Percentiles rank a stretch among this genome's conserved stretches.
phyloP scores from a whole-genome alignment of 2,113 vertebrate genomes.

The Eretmochelys imbricata region DNA sequence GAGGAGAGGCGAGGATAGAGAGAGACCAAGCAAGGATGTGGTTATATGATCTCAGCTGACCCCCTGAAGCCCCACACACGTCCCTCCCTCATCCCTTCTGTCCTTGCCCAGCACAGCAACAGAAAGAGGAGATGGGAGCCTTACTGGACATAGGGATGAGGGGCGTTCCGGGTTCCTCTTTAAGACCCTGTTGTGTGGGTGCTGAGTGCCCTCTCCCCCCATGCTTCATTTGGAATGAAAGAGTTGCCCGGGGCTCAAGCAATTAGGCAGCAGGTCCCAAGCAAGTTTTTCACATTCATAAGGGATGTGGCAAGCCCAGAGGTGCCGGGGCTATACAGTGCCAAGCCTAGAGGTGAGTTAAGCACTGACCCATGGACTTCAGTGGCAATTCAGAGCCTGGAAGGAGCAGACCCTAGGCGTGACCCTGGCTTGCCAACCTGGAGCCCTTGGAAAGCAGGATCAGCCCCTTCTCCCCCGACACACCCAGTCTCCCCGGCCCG shows the following conservation, averaged over 20 bases:
- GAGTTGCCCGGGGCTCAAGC: too few relatives aligned
- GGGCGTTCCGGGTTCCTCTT: not conserved
- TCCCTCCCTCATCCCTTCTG: not conserved
- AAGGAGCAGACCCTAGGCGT: not conserved
- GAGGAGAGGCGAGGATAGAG: not conserved
- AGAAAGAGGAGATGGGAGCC: constrained; percentile 27
- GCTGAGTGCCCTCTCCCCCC: not conserved
- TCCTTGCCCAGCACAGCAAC: constrained; percentile 27
- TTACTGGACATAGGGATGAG: not conserved
- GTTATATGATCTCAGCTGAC: constrained; percentile 66
- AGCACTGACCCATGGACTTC: not conserved
- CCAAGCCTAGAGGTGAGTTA: too few relatives aligned
- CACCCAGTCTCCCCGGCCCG: too few relatives aligned
- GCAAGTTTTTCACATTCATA: too few relatives aligned
- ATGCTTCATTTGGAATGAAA: too few relatives aligned
- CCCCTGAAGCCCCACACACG: not conserved
- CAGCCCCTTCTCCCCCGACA: too few relatives aligned
- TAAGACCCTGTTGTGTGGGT: not conserved
- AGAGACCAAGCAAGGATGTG: constrained; percentile 21
- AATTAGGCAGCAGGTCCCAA: too few relatives aligned
- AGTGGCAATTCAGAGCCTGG: not conserved
- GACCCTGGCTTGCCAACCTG: not conserved
- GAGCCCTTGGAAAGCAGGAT: not conserved
- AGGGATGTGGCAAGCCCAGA: too few relatives aligned
- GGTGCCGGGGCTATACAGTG: too few relatives aligned